Conservation (phyloP, 2,113 vertebrate species). For the Ammodytes dubius region DNA sequence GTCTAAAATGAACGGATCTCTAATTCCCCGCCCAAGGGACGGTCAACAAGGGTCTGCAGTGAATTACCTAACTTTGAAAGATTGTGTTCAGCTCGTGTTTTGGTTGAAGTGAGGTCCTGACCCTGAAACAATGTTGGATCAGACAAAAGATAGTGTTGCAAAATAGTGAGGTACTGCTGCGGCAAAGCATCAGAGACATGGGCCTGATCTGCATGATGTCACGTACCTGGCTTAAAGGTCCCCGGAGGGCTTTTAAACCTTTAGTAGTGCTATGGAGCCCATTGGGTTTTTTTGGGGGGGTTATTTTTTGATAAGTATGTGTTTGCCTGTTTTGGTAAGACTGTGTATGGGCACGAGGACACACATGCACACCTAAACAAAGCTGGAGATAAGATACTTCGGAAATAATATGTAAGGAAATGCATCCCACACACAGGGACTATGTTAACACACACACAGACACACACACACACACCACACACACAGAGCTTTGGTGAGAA, state of each 20-base stretch:
- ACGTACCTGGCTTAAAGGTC: constrained; percentile 39
- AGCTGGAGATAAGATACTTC: neutral
- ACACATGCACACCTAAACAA: neutral
- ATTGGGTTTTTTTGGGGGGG: no score
- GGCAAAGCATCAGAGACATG: constrained; percentile 50
- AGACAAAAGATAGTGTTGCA: constrained; percentile 68
- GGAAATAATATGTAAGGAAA: neutral
- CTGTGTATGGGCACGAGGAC: no score
- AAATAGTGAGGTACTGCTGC: constrained; percentile 54
- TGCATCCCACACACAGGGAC: neutral
- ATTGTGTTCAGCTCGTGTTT: constrained; percentile 67
- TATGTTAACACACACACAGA: no score
- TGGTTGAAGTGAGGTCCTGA: constrained; percentile 68
- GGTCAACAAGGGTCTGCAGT: constrained; percentile 65
- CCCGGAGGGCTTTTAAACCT: neutral
- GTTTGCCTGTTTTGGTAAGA: neutral
- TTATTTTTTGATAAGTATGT: neutral
- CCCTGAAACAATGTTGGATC: constrained; percentile 66
- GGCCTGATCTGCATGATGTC: constrained; percentile 62
- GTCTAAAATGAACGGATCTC: constrained; percentile 62
- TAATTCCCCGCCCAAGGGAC: constrained; percentile 66
- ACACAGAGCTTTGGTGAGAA: neutral
- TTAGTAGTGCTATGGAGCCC: neutral
- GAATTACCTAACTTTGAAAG: constrained; percentile 75
- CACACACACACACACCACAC: no score